Conservation (phyloP, 2,888 invertebrate species). For the Zootermopsis nevadensis region DNA sequence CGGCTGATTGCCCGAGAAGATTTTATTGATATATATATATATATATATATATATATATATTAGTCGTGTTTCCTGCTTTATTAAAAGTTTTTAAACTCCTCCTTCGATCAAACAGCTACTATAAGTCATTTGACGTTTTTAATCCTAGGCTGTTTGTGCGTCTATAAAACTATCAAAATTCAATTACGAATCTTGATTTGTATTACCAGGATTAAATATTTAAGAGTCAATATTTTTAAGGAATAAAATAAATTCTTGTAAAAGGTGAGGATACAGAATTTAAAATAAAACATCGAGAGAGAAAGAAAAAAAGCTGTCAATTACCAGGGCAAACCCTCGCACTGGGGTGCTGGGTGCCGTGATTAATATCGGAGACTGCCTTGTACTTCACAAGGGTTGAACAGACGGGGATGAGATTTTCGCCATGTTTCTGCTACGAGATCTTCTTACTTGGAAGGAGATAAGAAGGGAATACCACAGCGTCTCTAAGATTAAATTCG, state of each 20-base stretch:
- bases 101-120: too few species aligned
- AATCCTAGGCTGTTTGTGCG: too few species aligned
- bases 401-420: not conserved
- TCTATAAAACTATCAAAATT: too few species aligned
- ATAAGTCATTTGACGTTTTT: too few species aligned
- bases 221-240: not conserved
- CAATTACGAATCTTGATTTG: too few species aligned
- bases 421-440: conserved; percentile 10
- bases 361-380: conserved; percentile 29
- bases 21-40: too few species aligned
- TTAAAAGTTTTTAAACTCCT: too few species aligned
- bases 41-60: too few species aligned
- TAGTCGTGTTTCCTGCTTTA: too few species aligned
- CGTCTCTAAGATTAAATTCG: conserved; percentile 41
- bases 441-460: conserved; percentile 24
- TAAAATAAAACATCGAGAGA: not conserved
- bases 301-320: conserved; percentile 30
- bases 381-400: conserved; percentile 7
- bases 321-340: not conserved
- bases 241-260: not conserved
- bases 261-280: not conserved
- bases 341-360: not conserved
- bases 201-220: too few species aligned
- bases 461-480: not conserved
- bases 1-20: too few species aligned